Base-by-base conservation (phyloP, 2,888 invertebrate genomes). In the Cheilosia scutellata region DNA sequence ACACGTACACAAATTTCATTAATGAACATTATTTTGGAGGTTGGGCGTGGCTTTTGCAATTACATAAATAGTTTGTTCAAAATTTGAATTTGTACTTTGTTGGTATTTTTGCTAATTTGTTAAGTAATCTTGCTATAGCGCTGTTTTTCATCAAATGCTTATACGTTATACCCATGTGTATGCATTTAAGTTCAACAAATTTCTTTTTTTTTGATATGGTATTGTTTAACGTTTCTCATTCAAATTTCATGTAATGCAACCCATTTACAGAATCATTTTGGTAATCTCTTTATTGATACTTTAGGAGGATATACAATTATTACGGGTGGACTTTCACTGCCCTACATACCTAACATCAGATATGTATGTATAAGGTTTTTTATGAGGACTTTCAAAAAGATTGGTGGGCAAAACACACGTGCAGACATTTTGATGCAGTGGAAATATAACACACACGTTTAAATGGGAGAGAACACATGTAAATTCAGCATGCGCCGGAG, bases 1-100 rank as follows among this genome's bases (percentile, higher is more conserved):
- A 44, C 70, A 42, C 63, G 71, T 57, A 57, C 82, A 66, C 65
- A 77, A 62, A 42, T 55, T 42, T 82, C 77, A 72, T 77, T 57
- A 31, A 25, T 25, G 13, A 63, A 11, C 55, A 68, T 60, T 31
- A 68, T 25, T 55, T 40, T 58, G 40, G 31, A 27, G 40, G 44
- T 63, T 47, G 68, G 68, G 33, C 51, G 51, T 51, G 53, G 76
- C 82, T 82, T 20, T 77, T 66, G 60, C 31, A 49, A 40, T 70
- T 9, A 37, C 33, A 31, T 31, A 40, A 31, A 40, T 57, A 58
- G 31, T 44, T 62, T 49, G 20, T 78, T 37, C n/a, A 9, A 51
- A 9, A 25, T 20, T 9, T 49, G 25, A 51, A 49, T n/a, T n/a
- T 2, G 44, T 44, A 44, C 53, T 65, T 47, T 66, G 62, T 66